phyloP scores from a whole-genome alignment of 2,797 vertebrate species.

The Hippopotamyrus pictus region DNA sequence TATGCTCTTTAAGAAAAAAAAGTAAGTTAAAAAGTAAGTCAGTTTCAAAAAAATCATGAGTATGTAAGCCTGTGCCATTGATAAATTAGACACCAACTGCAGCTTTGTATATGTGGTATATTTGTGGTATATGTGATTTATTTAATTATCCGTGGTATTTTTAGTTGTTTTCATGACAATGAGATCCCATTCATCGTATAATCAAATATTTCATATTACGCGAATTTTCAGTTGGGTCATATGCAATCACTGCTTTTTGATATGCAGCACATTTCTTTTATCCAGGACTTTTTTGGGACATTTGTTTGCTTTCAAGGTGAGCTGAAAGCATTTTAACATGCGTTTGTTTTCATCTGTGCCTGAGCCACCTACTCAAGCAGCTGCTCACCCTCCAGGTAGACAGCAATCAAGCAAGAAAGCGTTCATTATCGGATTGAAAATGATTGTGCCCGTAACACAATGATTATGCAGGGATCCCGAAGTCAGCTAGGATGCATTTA shows the following conservation, averaged over 20 bases:
- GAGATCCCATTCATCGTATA: background rate
- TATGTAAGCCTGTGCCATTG: background rate
- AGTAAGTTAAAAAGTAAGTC: background rate
- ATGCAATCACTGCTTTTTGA: constrained; percentile 5
- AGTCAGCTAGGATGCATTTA: constrained; percentile 13
- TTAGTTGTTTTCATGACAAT: background rate
- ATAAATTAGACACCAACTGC: background rate
- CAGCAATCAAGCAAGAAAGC: constrained; percentile 7
- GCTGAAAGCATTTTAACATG: background rate
- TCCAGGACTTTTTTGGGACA: background rate
- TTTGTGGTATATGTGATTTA: background rate
- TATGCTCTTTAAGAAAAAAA: background rate
- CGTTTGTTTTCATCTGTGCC: background rate
- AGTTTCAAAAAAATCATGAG: background rate
- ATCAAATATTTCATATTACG: background rate
- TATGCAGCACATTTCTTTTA: background rate
- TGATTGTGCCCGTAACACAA: constrained; percentile 18
- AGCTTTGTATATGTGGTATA: background rate
- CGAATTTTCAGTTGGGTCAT: background rate
- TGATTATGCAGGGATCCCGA: constrained; percentile 11
- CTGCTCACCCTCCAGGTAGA: background rate
- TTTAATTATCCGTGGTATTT: background rate
- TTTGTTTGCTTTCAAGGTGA: constrained; percentile 7
- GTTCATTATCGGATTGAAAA: constrained; percentile 14
- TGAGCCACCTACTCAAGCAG: background rate